These are phyloP conservation scores for Cisticola juncidis DNA, from an alignment of 2,113 vertebrate species.

Conservation along the genomic window DNA sequence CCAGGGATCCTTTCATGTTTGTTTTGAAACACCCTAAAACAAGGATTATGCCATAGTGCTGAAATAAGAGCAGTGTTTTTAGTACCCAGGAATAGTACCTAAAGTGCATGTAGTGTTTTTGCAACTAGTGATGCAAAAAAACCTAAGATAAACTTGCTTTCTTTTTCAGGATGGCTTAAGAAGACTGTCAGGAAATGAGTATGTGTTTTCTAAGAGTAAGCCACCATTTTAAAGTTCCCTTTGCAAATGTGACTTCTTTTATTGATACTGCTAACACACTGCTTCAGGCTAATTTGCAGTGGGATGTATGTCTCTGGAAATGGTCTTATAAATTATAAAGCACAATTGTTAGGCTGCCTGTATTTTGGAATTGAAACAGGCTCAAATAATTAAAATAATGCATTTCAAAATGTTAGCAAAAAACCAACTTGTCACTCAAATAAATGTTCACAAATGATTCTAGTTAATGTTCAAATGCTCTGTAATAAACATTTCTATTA, in stretches of 20 bases:
- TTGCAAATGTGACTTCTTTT: neutral
- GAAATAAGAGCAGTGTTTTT: neutral
- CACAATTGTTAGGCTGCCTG: neutral
- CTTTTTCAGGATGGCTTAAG: constrained; percentile 87
- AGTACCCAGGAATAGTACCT: neutral
- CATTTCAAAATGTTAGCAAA: neutral
- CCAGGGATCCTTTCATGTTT: neutral
- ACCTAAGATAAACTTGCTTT: neutral
- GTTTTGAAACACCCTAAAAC: neutral
- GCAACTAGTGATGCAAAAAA: neutral
- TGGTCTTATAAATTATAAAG: neutral
- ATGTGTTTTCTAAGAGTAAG: constrained; percentile 93
- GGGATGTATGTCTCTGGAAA: neutral
- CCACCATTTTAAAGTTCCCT: neutral
- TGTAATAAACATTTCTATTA: neutral
- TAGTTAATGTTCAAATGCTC: neutral
- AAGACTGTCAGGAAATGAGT: constrained; percentile 90
- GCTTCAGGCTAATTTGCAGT: neutral
- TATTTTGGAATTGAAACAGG: neutral
- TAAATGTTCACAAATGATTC: neutral
- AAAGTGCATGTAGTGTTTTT: neutral
- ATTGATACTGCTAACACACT: neutral
- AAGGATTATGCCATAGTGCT: neutral
- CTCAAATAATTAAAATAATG: neutral
- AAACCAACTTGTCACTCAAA: neutral